Evolutionary conservation across 2,797 vertebrate genomes (phyloP), one percentile per base, ranked within the genome.

Genomic region (Parambassis ranga): DNA sequence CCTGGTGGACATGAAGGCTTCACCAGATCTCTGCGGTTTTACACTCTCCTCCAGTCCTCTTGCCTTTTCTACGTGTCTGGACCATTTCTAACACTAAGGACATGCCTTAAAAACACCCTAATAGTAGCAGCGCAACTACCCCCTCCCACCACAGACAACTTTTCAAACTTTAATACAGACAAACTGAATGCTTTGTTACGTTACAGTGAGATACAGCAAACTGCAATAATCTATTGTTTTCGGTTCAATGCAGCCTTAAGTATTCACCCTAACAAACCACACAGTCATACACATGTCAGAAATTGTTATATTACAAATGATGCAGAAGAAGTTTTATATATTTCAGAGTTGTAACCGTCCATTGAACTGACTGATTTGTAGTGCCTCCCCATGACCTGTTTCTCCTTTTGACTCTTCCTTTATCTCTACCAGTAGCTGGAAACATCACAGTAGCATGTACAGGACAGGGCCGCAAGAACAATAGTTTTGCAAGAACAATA

Each of bases 31-130:
- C 52, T 66, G 30, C 67, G 64, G 60, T 72, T 62, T 37, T 67
- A 68, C 74, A 61, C 59, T 66, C 59, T 70, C 55, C 62, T 73
- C 39, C 65, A 37, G 31, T 71, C 67, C 43, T 75, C 55, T 78
- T 66, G 79, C 83, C 79, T 87, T 84, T 70, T 79, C 59, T 71
- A 50, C 28, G 79, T 89, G 81, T 86, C 70, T 75, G 83, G 84
- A 90, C 85, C 77, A 77, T 50, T 47, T 57, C 51, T 79, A n/a
- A 50, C 71, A 51, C 75, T 70, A 74, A 80, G 71, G 75, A 84
- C 85, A 78, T 86, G 89, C 89, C 89, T 90, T 89, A 90, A 89
- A 84, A 62, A 75, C 61, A 74, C 33, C 75, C 44, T 72, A 1
- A 46, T 23, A 60, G 76, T 71, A 78, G 68, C 79, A 73, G 73